A percentile compares a stretch with the other conserved stretches of the same genome.
Conservation (phyloP, 2,797 vertebrate genomes). For the Labroides dimidiatus region DNA sequence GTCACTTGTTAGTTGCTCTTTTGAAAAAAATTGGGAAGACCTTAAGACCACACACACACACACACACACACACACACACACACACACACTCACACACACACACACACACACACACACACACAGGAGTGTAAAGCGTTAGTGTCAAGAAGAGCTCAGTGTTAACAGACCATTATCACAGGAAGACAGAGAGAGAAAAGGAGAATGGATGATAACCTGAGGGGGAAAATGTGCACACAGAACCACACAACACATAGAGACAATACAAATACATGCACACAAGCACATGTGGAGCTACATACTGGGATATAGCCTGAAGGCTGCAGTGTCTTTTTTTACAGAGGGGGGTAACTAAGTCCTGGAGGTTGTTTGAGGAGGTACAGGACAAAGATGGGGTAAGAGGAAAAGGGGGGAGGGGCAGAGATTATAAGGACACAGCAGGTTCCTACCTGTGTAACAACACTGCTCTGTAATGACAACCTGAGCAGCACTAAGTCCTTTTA, state of each 20-base stretch:
- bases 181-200: constrained; percentile 25
- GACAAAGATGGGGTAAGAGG: neutral
- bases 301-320: constrained; percentile 43
- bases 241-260: constrained; percentile 18
- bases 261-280: constrained; percentile 7
- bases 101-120: constrained; percentile 14
- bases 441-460: constrained; percentile 6
- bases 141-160: constrained; percentile 38
- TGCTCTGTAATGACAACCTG: constrained; percentile 11
- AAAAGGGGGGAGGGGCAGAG: constrained; percentile 6
- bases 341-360: constrained; percentile 14
- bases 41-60: neutral
- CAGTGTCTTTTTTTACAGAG: constrained; percentile 26
- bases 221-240: constrained; percentile 11
- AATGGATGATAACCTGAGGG: constrained; percentile 37
- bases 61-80: constrained; percentile 16
- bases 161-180: constrained; percentile 39
- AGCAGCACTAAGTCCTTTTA: neutral
- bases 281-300: constrained; percentile 14
- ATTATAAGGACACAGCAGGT: constrained; percentile 12
- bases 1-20: constrained; percentile 7
- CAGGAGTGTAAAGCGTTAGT: constrained; percentile 36
- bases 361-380: constrained; percentile 16
- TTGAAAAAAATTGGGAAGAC: constrained; percentile 4
- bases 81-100: constrained; percentile 14